phyloP scores from a whole-genome alignment of 2,113 vertebrate genomes.

The Polyodon spathula region DNA sequence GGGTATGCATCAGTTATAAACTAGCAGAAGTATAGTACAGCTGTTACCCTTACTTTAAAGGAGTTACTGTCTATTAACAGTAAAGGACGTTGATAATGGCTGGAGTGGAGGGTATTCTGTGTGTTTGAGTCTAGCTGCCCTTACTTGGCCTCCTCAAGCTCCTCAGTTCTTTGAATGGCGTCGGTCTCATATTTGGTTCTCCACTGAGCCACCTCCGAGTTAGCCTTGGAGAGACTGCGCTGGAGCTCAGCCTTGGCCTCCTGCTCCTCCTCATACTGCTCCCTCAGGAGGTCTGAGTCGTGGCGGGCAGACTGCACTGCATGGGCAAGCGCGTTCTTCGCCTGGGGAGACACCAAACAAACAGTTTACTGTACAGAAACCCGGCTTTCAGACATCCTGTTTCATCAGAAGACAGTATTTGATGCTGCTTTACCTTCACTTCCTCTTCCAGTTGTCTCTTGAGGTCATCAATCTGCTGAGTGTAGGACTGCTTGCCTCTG shows the following conservation, averaged over 20 bases:
- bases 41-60: too few relatives aligned
- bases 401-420: not conserved
- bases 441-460: slow-evolving; percentile 86
- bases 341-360: slow-evolving; percentile 30
- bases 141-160: slow-evolving; percentile 88
- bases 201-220: slow-evolving; percentile 78
- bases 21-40: too few relatives aligned
- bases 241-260: slow-evolving; percentile 76
- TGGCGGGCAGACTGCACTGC: slow-evolving; percentile 71
- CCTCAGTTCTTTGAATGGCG: slow-evolving; percentile 81
- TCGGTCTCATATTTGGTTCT: slow-evolving; percentile 88
- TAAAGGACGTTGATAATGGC: too few relatives aligned
- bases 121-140: too few relatives aligned
- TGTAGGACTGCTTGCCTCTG: slow-evolving; percentile 73
- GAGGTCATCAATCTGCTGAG: slow-evolving; percentile 78
- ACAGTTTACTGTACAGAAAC: not conserved
- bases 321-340: slow-evolving; percentile 75
- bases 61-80: too few relatives aligned
- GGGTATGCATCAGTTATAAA: too few relatives aligned
- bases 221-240: slow-evolving; percentile 66
- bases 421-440: slow-evolving; percentile 49
- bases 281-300: slow-evolving; percentile 70
- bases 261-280: slow-evolving; percentile 77
- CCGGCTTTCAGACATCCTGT: too few relatives aligned
- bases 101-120: too few relatives aligned